Base-by-base conservation (phyloP, 2,888 invertebrate genomes). In the Aphidius colemani region DNA sequence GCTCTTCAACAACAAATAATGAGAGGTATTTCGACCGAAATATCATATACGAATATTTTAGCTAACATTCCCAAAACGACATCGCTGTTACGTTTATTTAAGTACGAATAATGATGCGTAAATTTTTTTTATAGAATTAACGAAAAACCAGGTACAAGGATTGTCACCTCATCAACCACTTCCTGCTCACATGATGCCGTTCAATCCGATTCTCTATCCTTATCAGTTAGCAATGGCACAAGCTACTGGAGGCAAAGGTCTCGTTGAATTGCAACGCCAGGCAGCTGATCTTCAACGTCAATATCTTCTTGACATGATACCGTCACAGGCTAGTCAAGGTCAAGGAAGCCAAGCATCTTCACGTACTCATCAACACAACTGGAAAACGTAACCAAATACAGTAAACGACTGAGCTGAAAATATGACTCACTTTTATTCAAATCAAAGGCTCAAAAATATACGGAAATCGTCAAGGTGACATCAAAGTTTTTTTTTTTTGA, bases 281-380 rank as follows among this genome's bases (percentile, higher is more conserved):
- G 93, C 94, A 66, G 93, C 93, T 6, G 94, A 94, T 81, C 85
- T 94, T 69, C 97, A 97, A 85, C 87, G 97, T 63, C 97, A 97
- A 85, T 97, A 97, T 86, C 87, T 98, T 77, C 88, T 98, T 68
- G 97, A 98, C 83, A 96, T 98, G 95, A 95, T 97, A 77, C 95
- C 95, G 63, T 88, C 86, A 66, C 84, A 85, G 64, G 81, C 85
- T 39, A 76, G 80, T 3, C 82, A 81, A 63, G 84, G 83, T 18
- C 85, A 85, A 71, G 75, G 77, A 39, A 84, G 85, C 68, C 82
- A 82, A 68, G 78, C 78, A 56, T 78, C 80, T 59, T 76, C 81
- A 2, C 75, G 82, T 61, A 78, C 81, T 67, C 80, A 82, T 70
- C 81, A 81, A 30, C 86, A 86, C 78, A 87, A 87, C 74, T 87